Conservation (phyloP, 1,140 invertebrate species). For the Drosophila subobscura region DNA sequence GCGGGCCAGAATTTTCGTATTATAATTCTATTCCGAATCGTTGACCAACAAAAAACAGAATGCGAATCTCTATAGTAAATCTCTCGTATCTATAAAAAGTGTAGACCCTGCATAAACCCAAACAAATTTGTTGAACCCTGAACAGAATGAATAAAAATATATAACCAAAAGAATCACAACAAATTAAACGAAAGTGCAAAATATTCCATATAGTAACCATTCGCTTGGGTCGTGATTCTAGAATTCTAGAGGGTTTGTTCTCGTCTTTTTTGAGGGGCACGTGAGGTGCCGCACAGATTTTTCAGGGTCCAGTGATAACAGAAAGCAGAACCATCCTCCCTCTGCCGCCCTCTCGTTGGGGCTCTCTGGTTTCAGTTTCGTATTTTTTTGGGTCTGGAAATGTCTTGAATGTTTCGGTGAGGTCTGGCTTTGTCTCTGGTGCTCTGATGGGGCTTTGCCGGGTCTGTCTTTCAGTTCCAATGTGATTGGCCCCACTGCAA, state of each 20-base stretch:
- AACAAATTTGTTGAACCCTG: constrained; percentile 17
- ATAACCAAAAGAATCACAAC: constrained; percentile 46
- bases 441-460: constrained; percentile 2
- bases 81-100: too few relatives aligned
- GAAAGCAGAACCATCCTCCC: constrained; percentile 21
- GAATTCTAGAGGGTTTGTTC: constrained; percentile 26
- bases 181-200: constrained; percentile 29
- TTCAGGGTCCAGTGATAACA: constrained; percentile 14
- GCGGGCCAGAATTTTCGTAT: constrained; percentile 45
- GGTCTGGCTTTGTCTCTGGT: constrained; percentile 20
- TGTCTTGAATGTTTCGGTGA: constrained; percentile 41
- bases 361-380: constrained; percentile 5
- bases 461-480: constrained; percentile 13
- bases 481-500: constrained; percentile 12
- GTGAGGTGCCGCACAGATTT: constrained; percentile 37
- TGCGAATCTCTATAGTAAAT: too few relatives aligned
- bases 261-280: constrained; percentile 42
- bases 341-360: not conserved
- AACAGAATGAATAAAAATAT: constrained; percentile 13
- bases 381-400: constrained; percentile 26
- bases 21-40: constrained; percentile 19
- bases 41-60: constrained; percentile 25
- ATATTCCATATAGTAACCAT: constrained; percentile 35
- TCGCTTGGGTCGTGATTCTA: constrained; percentile 42
- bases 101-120: constrained; percentile 9